A percentile compares a stretch with the other conserved stretches of the same genome.
These are phyloP conservation scores for Aphelocoma californica DNA, from an alignment of 2,797 vertebrate species.

Conservation along the genomic window DNA sequence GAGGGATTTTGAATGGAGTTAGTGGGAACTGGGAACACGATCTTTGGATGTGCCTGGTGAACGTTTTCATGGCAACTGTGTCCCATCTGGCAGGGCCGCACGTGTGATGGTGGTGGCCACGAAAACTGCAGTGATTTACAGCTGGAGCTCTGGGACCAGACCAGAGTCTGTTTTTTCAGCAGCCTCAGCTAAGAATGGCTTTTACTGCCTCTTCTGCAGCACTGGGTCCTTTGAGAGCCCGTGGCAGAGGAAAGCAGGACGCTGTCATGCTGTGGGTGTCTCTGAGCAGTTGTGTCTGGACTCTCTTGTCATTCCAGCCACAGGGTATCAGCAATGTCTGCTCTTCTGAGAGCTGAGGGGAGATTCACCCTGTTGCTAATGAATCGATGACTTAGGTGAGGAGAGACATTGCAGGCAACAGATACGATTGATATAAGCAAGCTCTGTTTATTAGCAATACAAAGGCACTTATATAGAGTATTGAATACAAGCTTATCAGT, in stretches of 20 bases:
- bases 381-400: too few species aligned
- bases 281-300: background rate
- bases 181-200: background rate
- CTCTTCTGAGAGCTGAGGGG: background rate
- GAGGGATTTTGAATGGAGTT: background rate
- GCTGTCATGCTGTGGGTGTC: accelerated
- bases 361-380: background rate
- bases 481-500: too few species aligned
- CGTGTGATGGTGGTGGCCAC: accelerated
- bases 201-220: background rate
- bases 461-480: too few species aligned
- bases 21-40: background rate
- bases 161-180: background rate
- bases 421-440: too few species aligned
- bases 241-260: background rate
- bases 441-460: too few species aligned
- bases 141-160: background rate
- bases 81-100: background rate
- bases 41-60: background rate
- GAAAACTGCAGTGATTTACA: background rate
- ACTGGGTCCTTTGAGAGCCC: background rate
- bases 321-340: background rate
- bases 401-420: too few species aligned
- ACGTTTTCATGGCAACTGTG: background rate
- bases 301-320: background rate